Conservation (phyloP, 2,797 vertebrate species). For the Poecilia wingei region DNA sequence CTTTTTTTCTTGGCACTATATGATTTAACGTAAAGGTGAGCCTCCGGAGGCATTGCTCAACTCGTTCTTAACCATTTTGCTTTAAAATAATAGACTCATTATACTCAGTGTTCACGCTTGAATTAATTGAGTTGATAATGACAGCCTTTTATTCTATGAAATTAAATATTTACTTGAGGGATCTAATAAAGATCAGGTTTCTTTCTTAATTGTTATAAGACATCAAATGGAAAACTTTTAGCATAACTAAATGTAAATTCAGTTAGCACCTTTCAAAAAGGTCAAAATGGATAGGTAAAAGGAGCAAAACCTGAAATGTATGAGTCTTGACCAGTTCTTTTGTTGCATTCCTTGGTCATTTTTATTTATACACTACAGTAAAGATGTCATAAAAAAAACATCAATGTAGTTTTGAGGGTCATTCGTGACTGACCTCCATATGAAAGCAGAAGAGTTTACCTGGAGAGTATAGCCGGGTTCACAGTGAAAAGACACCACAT, state of each 20-base stretch:
- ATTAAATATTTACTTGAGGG: background rate
- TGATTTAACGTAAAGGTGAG: background rate
- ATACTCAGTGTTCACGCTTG: background rate
- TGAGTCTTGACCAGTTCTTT: background rate
- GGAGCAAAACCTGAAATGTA: background rate
- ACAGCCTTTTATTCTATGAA: background rate
- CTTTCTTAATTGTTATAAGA: background rate
- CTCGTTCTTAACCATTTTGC: background rate
- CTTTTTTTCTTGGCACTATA: background rate
- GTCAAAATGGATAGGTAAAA: background rate
- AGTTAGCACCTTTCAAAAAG: background rate
- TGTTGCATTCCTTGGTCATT: background rate
- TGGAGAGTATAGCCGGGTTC: constrained; percentile 96
- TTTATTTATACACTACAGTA: background rate
- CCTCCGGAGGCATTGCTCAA: background rate
- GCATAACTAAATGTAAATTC: background rate
- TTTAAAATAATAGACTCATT: background rate
- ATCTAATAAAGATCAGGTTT: background rate
- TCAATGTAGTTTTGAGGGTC: background rate
- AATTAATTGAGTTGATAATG: background rate
- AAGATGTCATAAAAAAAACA: background rate
- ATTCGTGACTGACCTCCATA: background rate
- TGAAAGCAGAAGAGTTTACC: constrained; percentile 69
- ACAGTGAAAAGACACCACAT: constrained; percentile 96
- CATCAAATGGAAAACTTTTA: background rate